Base-by-base conservation (phyloP, 2,113 vertebrate genomes). In the Climacteris rufus region DNA sequence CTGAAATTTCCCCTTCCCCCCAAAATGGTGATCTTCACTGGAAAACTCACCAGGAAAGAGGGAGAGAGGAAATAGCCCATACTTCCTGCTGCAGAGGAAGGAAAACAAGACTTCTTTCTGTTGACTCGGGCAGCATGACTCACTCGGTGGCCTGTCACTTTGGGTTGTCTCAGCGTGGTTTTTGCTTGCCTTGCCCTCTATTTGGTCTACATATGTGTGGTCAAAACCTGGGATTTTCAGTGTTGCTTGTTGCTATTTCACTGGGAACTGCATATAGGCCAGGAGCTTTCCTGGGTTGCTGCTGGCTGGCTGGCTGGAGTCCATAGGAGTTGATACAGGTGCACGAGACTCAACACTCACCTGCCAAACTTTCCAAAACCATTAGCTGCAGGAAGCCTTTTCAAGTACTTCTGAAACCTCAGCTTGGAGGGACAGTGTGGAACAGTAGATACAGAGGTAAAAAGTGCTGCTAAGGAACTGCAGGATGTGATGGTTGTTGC, bases 221-320 rank as follows among this genome's bases (percentile, higher is more conserved):
- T 54, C 68, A 65, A 86, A 63, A 12, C 83, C 90, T 94, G 24
- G 95, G 74, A 94, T 96, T 91, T 83, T 60, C 52, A 44, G 47
- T 28, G 9, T 88, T 53, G 33, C 20, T 17, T 44, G 7, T 50
- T 80, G 60, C 20, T 74, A 11, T 42, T 88, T 93, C 68, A 19
- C 40, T 80, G 49, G 42, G 30, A 68, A 4, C 40, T 71, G 31
- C 53, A 13, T 60, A 18, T 59, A 66, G 50, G 44, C 31, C 56
- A 71, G 86, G 72, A 71, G 27, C 31, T 94, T 24, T 44, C 49
- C 33, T 23, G 13, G 20, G 57, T 54, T 89, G 45, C 71, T 60
- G 12, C 70, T 1, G 50, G 30, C 52, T 1, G 50, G 30, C 52
- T 79, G 74, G 25, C 7, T 76, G 56, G 24, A 84, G 69, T 79